Percentiles rank a stretch among this genome's conserved stretches.
Evolutionary conservation across 2,888 invertebrate species (phyloP).

Genomic region (Melanostoma mellinum): DNA sequence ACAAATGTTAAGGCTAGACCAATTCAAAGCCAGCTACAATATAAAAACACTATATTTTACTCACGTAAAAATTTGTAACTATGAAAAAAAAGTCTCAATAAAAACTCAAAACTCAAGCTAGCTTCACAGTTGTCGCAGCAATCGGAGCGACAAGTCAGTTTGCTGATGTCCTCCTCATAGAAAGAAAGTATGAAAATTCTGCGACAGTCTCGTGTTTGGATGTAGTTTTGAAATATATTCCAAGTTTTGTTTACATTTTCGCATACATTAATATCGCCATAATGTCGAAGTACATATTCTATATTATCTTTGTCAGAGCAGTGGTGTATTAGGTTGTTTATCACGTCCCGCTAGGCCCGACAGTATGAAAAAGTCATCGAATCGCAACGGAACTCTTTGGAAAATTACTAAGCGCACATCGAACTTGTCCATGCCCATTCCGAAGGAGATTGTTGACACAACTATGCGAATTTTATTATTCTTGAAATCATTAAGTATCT

Average conservation of each 20-base stretch:
- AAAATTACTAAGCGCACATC: conserved; percentile 88
- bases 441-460: conserved; percentile 87
- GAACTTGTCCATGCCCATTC: conserved; percentile 89
- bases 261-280: neutral
- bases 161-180: conserved; percentile 82
- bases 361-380: conserved; percentile 90
- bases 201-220: conserved; percentile 84
- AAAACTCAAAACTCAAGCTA: no score
- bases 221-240: conserved; percentile 83
- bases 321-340: conserved; percentile 85
- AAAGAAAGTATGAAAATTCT: conserved; percentile 84
- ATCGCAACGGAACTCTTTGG: conserved; percentile 87
- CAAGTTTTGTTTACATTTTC: conserved; percentile 74
- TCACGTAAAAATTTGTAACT: no score
- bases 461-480: conserved; percentile 85
- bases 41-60: no score
- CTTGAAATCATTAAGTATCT: conserved; percentile 85
- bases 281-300: conserved; percentile 47
- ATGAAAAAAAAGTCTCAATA: no score
- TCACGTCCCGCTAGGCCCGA: conserved; percentile 89
- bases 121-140: conserved; percentile 89
- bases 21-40: no score
- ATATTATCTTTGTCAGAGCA: conserved; percentile 79
- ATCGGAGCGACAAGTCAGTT: conserved; percentile 76
- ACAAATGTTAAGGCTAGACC: no score